phyloP scores from a whole-genome alignment of 2,888 invertebrate genomes.

The Stomorhina lunata region DNA sequence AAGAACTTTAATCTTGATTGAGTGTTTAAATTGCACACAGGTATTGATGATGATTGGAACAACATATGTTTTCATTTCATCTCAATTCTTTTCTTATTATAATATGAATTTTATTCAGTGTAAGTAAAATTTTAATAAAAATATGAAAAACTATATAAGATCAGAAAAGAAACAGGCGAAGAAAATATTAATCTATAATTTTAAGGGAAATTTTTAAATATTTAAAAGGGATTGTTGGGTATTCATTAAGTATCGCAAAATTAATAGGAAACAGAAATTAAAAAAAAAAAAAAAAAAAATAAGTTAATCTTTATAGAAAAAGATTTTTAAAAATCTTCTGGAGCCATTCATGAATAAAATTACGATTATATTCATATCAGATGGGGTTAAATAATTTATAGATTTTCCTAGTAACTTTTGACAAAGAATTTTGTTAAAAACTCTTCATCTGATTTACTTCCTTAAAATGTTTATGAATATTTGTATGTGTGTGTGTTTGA shows the following conservation, averaged over 20 bases:
- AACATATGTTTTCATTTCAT: constrained; percentile 49
- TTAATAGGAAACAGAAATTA: too few species aligned
- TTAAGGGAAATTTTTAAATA: not conserved
- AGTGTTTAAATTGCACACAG: constrained; percentile 44
- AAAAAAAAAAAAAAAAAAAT: not conserved
- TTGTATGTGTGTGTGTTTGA: too few species aligned
- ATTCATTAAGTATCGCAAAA: too few species aligned
- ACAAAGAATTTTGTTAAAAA: too few species aligned
- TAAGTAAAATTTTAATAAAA: not conserved
- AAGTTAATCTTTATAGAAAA: not conserved
- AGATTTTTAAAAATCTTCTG: not conserved
- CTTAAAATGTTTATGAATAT: too few species aligned
- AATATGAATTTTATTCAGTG: not conserved
- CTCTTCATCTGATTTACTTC: too few species aligned
- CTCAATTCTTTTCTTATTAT: too few species aligned
- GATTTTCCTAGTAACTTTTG: too few species aligned
- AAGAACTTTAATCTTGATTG: constrained; percentile 56
- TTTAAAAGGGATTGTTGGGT: not conserved
- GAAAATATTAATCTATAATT: too few species aligned
- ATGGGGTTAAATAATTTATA: too few species aligned
- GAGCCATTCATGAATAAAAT: not conserved
- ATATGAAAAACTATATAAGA: not conserved
- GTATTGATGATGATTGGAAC: constrained; percentile 4
- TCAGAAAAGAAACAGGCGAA: not conserved
- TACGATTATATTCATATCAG: not conserved